Conservation (phyloP, 2,888 invertebrate genomes). For the Schizotus pectinicornis region DNA sequence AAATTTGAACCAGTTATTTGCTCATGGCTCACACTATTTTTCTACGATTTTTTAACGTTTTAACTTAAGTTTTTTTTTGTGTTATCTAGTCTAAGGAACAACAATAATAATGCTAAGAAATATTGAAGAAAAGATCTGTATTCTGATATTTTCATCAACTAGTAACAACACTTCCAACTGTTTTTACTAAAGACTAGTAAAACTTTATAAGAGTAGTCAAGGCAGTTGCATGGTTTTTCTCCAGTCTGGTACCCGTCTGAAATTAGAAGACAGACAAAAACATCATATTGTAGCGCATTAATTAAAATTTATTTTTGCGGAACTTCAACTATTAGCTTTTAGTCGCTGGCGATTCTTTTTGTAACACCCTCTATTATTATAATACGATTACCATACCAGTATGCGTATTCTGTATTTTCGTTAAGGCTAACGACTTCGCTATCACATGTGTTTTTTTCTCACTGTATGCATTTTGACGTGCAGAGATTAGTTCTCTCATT, state of each 20-base stretch:
- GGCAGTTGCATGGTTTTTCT: conserved; percentile 34
- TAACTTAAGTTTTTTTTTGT: conserved; percentile 3
- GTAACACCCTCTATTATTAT: too few relatives aligned
- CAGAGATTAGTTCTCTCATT: too few relatives aligned
- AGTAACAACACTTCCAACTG: neutral
- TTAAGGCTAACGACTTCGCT: too few relatives aligned
- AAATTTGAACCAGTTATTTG: conserved; percentile 24
- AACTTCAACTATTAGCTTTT: too few relatives aligned
- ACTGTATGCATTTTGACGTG: too few relatives aligned
- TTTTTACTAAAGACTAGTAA: neutral
- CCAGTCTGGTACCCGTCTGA: conserved; percentile 46
- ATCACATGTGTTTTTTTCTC: too few relatives aligned
- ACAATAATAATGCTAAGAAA: neutral
- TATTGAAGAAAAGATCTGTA: conserved; percentile 1
- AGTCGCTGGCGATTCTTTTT: too few relatives aligned
- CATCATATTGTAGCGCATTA: neutral
- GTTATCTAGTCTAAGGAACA: too few relatives aligned
- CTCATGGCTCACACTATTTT: neutral
- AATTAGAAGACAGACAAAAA: too few relatives aligned
- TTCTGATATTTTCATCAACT: conserved; percentile 3
- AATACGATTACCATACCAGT: too few relatives aligned
- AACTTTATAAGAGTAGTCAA: conserved; percentile 12
- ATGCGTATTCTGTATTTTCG: too few relatives aligned
- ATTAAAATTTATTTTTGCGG: conserved; percentile 12
- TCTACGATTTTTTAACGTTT: conserved; percentile 15